These are phyloP conservation scores for Myotis myotis DNA, from an alignment of 2,797 vertebrate genomes.

Conservation along the genomic window DNA sequence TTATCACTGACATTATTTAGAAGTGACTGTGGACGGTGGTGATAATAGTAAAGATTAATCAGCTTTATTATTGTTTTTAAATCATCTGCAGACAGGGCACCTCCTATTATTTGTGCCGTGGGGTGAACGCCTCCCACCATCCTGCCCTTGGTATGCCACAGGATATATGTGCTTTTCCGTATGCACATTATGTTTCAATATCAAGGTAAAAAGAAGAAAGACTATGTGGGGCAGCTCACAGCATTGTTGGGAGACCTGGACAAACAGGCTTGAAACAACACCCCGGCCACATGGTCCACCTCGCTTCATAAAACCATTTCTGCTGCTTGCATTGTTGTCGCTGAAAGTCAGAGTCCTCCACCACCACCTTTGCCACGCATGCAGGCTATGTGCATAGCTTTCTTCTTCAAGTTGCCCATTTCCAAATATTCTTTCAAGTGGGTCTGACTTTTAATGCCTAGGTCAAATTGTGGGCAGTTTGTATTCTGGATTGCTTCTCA, in stretches of 20 bases:
- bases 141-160: background rate
- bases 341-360: background rate
- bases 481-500: background rate
- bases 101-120: background rate
- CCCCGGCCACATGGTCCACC: too few relatives aligned
- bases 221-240: background rate
- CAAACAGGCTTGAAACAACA: background rate
- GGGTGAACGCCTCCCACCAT: background rate
- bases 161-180: background rate
- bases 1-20: background rate
- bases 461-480: background rate
- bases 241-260: background rate
- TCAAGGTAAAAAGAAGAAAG: background rate
- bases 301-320: background rate
- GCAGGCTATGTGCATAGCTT: background rate
- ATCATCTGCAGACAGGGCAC: background rate
- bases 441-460: background rate
- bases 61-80: constrained; percentile 11
- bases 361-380: background rate
- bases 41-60: background rate
- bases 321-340: background rate
- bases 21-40: background rate
- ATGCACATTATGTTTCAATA: background rate
- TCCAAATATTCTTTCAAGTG: background rate
- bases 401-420: background rate